These are phyloP conservation scores for Centropyge bicolor DNA, from an alignment of 2,797 vertebrate genomes.

Conservation along the genomic window DNA sequence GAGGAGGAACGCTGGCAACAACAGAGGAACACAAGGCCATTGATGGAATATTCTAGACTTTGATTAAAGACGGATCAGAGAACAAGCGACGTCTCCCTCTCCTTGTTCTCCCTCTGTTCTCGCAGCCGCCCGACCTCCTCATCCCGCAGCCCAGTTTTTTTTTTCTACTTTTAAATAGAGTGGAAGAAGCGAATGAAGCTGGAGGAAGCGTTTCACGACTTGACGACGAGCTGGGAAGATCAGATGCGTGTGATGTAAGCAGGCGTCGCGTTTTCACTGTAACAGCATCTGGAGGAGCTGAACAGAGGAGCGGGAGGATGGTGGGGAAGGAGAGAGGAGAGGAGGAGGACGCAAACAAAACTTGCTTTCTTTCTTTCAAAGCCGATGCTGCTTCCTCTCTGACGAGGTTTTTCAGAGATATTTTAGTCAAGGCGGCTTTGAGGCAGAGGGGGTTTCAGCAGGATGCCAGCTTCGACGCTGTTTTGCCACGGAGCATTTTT, in stretches of 20 bases:
- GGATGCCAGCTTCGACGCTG: constrained; percentile 49
- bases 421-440: constrained; percentile 43
- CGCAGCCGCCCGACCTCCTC: constrained; percentile 26
- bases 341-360: constrained; percentile 40
- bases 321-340: constrained; percentile 25
- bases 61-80: constrained; percentile 71
- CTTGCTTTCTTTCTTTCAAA: constrained; percentile 45
- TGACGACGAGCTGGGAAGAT: constrained; percentile 33
- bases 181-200: constrained; percentile 41
- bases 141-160: constrained; percentile 9
- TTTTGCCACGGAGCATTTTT: not conserved
- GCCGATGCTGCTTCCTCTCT: constrained; percentile 39
- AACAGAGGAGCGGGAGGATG: constrained; percentile 30
- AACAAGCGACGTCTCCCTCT: constrained; percentile 24
- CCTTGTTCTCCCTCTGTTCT: constrained; percentile 40
- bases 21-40: constrained; percentile 30
- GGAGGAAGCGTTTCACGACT: constrained; percentile 43
- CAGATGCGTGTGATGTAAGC: constrained; percentile 36
- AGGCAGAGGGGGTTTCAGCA: constrained; percentile 52
- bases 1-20: constrained; percentile 62
- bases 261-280: constrained; percentile 37
- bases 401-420: constrained; percentile 40
- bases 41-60: constrained; percentile 68
- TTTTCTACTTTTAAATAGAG: constrained; percentile 18
- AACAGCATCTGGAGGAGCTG: constrained; percentile 48